These are phyloP conservation scores for Lepidochrysops patricia DNA, from an alignment of 2,888 invertebrate genomes.

Conservation along the genomic window DNA sequence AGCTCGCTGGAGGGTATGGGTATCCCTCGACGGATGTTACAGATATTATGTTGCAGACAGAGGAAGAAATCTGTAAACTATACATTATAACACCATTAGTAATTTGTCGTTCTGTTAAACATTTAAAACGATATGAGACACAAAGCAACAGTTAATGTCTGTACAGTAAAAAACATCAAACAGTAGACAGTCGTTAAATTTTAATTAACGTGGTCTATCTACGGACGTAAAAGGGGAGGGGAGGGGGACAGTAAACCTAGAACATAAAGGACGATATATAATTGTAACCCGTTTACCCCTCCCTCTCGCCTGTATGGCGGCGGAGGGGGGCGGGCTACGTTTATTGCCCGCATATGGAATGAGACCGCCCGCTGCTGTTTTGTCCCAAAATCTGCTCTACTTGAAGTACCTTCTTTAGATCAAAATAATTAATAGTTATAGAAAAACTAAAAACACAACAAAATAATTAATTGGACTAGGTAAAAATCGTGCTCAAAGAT, in stretches of 20 bases:
- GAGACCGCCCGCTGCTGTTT: neutral
- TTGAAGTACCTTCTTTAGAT: no score
- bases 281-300: neutral
- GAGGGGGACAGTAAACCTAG: neutral
- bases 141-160: neutral
- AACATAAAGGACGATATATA: neutral
- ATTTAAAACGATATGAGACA: neutral
- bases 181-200: neutral
- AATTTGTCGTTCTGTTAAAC: neutral
- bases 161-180: neutral
- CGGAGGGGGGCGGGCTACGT: neutral
- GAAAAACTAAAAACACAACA: no score
- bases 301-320: neutral
- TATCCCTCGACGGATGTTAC: no score
- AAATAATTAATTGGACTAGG: no score
- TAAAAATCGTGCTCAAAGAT: no score
- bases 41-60: no score
- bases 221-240: neutral
- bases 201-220: neutral
- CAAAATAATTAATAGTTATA: no score
- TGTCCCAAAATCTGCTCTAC: neutral
- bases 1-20: no score
- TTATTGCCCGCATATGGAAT: neutral
- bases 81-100: no score
- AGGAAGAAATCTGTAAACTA: neutral